A percentile compares a stretch with the other conserved stretches of the same genome.
These are phyloP conservation scores for Eulemur coronatus DNA, from an alignment of 2,797 vertebrate genomes.

Conservation along the genomic window DNA sequence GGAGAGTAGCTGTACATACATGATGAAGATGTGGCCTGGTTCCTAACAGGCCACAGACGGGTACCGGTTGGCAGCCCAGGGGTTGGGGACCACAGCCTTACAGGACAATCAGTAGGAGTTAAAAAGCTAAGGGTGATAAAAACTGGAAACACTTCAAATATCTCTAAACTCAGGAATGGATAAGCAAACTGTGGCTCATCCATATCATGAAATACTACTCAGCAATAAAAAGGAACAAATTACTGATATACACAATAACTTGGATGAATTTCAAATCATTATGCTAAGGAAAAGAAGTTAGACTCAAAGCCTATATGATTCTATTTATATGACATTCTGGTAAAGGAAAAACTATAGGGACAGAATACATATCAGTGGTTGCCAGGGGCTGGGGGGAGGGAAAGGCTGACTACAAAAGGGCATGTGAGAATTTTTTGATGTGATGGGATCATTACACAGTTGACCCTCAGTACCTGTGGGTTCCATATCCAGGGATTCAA, in stretches of 20 bases:
- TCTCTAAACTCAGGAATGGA: background rate
- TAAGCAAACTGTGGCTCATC: conserved; percentile 1
- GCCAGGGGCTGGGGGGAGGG: background rate
- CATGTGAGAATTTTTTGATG: background rate
- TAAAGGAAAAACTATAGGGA: background rate
- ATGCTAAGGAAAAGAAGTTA: background rate
- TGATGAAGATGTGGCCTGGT: too few relatives aligned
- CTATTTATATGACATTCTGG: background rate
- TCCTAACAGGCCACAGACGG: too few relatives aligned
- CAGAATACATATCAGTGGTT: background rate
- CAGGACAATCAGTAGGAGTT: background rate
- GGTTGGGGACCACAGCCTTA: background rate
- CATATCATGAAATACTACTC: background rate
- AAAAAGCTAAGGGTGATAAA: background rate
- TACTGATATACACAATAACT: background rate
- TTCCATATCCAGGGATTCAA: background rate
- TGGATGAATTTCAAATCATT: background rate
- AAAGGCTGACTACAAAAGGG: background rate
- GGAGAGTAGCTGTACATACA: too few relatives aligned
- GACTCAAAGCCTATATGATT: conserved; percentile 1
- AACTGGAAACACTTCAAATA: background rate
- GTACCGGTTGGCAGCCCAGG: too few relatives aligned
- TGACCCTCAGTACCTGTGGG: too few relatives aligned
- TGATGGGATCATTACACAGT: background rate
- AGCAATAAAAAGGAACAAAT: conserved; percentile 8